phyloP scores from a whole-genome alignment of 2,113 vertebrate species.

The Vulpes ferrilata region DNA sequence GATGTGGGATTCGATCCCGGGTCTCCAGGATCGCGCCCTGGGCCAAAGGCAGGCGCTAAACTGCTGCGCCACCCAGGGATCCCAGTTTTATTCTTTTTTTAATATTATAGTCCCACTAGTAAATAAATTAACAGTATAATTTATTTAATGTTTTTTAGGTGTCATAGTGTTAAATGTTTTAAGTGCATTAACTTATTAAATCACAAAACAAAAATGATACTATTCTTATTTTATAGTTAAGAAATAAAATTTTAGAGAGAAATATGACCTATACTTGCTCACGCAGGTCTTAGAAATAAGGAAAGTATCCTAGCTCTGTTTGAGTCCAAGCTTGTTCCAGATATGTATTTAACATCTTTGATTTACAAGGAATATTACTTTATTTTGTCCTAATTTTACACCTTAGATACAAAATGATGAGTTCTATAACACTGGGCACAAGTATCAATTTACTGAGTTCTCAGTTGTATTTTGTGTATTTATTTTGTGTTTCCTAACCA shows the following conservation, averaged over 20 bases:
- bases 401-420: background rate
- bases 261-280: background rate
- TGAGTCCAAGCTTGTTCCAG: background rate
- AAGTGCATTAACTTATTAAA: background rate
- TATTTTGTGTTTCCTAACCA: background rate
- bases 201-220: background rate
- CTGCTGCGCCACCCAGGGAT: too few species aligned
- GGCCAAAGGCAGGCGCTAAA: too few species aligned
- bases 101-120: background rate
- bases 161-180: background rate
- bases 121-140: background rate
- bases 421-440: background rate
- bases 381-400: background rate
- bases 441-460: background rate
- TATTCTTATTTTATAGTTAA: background rate
- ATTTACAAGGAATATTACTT: background rate
- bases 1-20: too few species aligned
- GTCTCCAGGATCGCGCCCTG: too few species aligned
- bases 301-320: background rate
- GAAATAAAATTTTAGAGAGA: background rate
- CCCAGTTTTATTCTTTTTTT: background rate
- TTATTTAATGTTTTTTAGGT: slow-evolving; percentile 35
- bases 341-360: background rate
- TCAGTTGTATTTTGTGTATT: background rate
- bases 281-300: background rate